Evolutionary conservation across 1,140 invertebrate genomes (phyloP), one percentile per base, ranked within the genome.

Genomic region (Tenebrio molitor): DNA sequence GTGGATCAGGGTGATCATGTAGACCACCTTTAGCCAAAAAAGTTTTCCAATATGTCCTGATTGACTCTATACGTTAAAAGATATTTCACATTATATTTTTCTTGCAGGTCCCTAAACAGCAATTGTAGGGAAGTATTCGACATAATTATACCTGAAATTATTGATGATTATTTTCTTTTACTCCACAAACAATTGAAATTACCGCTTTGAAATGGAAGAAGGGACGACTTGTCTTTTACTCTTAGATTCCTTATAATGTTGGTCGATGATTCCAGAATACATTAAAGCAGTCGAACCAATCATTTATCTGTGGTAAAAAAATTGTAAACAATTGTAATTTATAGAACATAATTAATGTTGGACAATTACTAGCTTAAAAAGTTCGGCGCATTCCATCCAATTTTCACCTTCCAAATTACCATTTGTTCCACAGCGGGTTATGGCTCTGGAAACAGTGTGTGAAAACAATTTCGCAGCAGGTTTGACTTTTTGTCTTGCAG

Each of bases 41-140:
- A 81, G 36, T 73, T 80, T 72, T 83, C 77, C 6, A 82, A 33
- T 6, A 50, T 68, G 72, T 81, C 80, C 67, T 82, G 80, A 67
- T 81, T 83, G 16, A 80, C 44, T 21, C 74, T 12, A 34, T 71
- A 71, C 1, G 80, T 81, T 6, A 79, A 19, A 15, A 81, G 39
- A 72, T 75, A 77, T 44, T 53, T 53, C 5, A 39, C 74, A 73
- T 74, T 73, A 74, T 36, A 66, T 78, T 76, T 74, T 21, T 36
- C 7, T 46, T 71, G 58, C 36, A 80, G 42, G 23, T 80, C 79
- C 33, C 76, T 71, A 69, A 71, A 79, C 23, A 71, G 17, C 8
- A 50, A 29, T 12, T 23, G 1, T 16, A 72, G 17, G 7, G 76
- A 77, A 39, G 64, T 76, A 15, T 79, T 71, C 3, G 74, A 76